A percentile compares a stretch with the other conserved stretches of the same genome.
Conservation (phyloP, 1,140 invertebrate genomes). For the Choristoneura fumiferana region DNA sequence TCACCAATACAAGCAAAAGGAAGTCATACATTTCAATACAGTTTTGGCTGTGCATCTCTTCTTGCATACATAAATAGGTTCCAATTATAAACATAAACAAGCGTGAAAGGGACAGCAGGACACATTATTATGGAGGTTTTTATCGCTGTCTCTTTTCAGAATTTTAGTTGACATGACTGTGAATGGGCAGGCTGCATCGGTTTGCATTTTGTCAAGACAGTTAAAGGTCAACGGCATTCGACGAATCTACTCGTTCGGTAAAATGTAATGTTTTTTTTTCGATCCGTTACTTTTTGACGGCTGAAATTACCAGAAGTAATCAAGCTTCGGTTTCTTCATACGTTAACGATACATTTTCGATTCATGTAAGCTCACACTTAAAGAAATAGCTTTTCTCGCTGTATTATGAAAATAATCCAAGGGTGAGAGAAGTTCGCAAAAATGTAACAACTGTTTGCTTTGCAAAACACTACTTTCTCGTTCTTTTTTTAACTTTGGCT, state of each 20-base stretch:
- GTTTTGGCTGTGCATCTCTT: slow-evolving; percentile 26
- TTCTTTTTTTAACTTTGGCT: too few species aligned
- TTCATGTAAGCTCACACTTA: too few species aligned
- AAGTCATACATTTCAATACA: slow-evolving; percentile 37
- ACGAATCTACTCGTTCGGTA: not conserved
- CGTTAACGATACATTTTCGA: too few species aligned
- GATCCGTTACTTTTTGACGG: not conserved
- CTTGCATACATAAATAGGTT: not conserved
- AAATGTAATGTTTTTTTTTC: not conserved
- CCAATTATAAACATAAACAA: not conserved
- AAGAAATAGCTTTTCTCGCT: too few species aligned
- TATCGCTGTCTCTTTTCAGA: slow-evolving; percentile 22
- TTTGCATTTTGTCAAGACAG: slow-evolving; percentile 32
- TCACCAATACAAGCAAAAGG: slow-evolving; percentile 20
- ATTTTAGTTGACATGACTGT: not conserved
- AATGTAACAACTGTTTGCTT: too few species aligned
- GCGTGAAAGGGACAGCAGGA: slow-evolving; percentile 22
- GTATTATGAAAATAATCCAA: too few species aligned
- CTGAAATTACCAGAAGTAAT: too few species aligned
- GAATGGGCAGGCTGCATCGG: slow-evolving; percentile 13
- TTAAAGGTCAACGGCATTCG: slow-evolving; percentile 32
- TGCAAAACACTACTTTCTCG: too few species aligned
- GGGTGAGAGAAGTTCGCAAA: too few species aligned
- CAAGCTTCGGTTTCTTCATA: too few species aligned
- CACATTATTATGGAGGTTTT: slow-evolving; percentile 7